Conservation (phyloP, 2,888 invertebrate genomes). For the Pteria penguin region DNA sequence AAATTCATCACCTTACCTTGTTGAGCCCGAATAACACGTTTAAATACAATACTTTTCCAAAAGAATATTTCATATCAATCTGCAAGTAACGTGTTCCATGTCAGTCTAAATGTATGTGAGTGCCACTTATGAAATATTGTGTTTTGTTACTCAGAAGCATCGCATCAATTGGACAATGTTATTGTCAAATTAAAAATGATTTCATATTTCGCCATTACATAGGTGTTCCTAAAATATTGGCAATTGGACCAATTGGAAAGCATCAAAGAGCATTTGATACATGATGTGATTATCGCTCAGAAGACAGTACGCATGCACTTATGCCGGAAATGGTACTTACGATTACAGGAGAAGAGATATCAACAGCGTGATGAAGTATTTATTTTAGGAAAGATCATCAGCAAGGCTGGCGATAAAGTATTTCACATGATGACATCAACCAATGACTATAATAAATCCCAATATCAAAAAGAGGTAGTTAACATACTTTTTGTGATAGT, state of each 20-base stretch:
- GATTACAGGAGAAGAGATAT: conserved; percentile 20
- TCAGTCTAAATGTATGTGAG: too few relatives aligned
- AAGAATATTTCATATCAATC: too few relatives aligned
- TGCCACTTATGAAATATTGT: too few relatives aligned
- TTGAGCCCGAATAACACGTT: too few relatives aligned
- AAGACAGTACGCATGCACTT: conserved; percentile 61
- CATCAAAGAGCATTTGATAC: conserved; percentile 51
- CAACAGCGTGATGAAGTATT: conserved; percentile 43
- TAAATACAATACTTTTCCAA: too few relatives aligned
- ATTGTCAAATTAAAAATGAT: too few relatives aligned
- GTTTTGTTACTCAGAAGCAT: too few relatives aligned
- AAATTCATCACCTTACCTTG: too few relatives aligned
- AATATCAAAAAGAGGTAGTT: conserved; percentile 27
- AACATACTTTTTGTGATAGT: too few relatives aligned
- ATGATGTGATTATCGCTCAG: conserved; percentile 61
- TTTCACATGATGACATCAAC: conserved; percentile 45
- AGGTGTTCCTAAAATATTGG: conserved; percentile 76
- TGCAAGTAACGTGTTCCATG: too few relatives aligned
- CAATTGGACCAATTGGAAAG: conserved; percentile 70
- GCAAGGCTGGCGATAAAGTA: conserved; percentile 35
- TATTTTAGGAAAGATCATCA: conserved; percentile 37
- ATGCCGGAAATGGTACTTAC: conserved; percentile 44
- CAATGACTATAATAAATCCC: conserved; percentile 43
- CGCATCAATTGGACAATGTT: too few relatives aligned
- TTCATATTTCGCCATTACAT: too few relatives aligned